A percentile compares a stretch with the other conserved stretches of the same genome.
Conservation (phyloP, 2,888 invertebrate genomes). For the Epicampocera succincta region DNA sequence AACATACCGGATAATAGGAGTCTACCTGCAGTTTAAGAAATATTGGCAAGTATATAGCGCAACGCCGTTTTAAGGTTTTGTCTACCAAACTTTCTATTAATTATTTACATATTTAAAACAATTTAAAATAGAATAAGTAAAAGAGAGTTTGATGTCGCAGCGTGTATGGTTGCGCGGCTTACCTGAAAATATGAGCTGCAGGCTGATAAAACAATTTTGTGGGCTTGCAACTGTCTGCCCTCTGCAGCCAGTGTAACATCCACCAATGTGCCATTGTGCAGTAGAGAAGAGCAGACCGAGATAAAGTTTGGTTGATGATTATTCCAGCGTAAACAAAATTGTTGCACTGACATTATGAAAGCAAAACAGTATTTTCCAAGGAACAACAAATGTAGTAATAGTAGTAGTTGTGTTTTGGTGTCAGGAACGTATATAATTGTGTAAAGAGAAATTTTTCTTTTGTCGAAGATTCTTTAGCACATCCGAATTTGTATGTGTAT, state of each 20-base stretch:
- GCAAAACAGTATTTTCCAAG: slow-evolving; percentile 39
- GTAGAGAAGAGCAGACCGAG: slow-evolving; percentile 91
- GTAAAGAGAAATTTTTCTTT: slow-evolving; percentile 10
- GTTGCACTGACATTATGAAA: slow-evolving; percentile 86
- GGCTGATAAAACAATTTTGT: slow-evolving; percentile 94
- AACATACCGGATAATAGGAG: no score
- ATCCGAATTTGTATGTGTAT: slow-evolving; percentile 22
- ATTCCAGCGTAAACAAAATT: slow-evolving; percentile 94
- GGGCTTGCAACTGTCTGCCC: slow-evolving; percentile 92
- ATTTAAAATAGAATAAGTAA: no score
- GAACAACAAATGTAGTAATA: slow-evolving; percentile 41
- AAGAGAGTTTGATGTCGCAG: no score
- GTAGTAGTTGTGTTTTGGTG: slow-evolving; percentile 10
- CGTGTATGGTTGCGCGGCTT: slow-evolving; percentile 71
- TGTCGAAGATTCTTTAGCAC: slow-evolving; percentile 19
- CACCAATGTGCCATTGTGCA: slow-evolving; percentile 91
- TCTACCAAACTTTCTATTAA: no score
- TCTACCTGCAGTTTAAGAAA: no score
- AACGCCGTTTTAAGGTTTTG: no score
- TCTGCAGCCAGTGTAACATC: slow-evolving; percentile 96
- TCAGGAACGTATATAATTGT: slow-evolving; percentile 54
- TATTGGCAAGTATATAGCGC: no score
- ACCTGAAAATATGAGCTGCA: slow-evolving; percentile 97
- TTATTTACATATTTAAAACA: no score
- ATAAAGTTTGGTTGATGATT: slow-evolving; percentile 97